These are phyloP conservation scores for Actias luna DNA, from an alignment of 2,888 invertebrate species.

Conservation along the genomic window DNA sequence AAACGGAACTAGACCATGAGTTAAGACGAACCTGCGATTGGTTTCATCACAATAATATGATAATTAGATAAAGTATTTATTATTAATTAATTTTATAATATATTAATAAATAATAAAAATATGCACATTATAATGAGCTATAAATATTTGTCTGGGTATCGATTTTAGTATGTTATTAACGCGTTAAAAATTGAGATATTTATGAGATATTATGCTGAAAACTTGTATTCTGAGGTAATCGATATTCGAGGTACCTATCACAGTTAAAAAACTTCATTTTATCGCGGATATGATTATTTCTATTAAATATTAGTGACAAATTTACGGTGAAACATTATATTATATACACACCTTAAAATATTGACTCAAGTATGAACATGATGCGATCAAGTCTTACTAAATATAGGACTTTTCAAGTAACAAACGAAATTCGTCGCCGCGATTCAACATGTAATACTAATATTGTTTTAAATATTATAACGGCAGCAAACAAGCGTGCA, in stretches of 20 bases:
- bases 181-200: neutral
- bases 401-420: too few species aligned
- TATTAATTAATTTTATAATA: neutral
- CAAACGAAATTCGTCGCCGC: too few species aligned
- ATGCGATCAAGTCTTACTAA: too few species aligned
- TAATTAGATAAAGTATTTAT: neutral
- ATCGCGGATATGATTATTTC: neutral
- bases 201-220: neutral
- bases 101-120: neutral
- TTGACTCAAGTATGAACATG: too few species aligned
- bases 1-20: neutral
- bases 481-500: too few species aligned
- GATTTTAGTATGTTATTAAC: constrained; percentile 2
- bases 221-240: constrained; percentile 1
- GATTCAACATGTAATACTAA: too few species aligned
- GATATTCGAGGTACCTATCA: neutral
- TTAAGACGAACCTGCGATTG: neutral
- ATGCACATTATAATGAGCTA: neutral
- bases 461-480: too few species aligned
- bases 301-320: neutral
- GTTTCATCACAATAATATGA: neutral
- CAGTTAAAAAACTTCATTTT: neutral
- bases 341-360: too few species aligned
- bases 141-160: constrained; percentile 10
- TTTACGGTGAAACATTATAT: too few species aligned